Conservation (phyloP, 2,797 vertebrate genomes). For the Hylomyscus alleni region DNA sequence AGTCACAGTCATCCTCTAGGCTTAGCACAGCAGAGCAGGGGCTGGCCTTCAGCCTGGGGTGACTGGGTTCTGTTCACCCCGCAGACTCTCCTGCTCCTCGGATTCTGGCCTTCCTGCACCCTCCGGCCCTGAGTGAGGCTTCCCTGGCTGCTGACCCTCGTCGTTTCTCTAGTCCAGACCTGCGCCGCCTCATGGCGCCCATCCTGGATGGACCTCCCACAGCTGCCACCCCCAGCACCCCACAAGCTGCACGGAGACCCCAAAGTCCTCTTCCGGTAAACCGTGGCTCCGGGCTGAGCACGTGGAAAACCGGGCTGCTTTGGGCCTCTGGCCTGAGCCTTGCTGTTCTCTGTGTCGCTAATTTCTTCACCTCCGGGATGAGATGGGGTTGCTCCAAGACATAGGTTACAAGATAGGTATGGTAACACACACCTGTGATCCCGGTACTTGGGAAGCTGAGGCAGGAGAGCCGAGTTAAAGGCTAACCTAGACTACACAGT, state of each 20-base stretch:
- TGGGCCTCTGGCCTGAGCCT: not conserved
- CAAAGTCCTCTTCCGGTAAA: conserved; percentile 80
- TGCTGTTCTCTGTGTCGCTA: conserved; percentile 2
- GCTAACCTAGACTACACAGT: not conserved
- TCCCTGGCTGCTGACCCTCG: conserved; percentile 88
- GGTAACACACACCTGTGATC: no score
- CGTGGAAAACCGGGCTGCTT: not conserved
- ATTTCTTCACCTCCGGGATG: not conserved
- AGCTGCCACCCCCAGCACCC: conserved; percentile 8
- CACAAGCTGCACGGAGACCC: not conserved
- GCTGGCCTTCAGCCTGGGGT: not conserved
- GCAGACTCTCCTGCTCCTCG: conserved; percentile 76
- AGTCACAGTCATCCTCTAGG: not conserved
- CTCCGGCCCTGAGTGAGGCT: conserved; percentile 83
- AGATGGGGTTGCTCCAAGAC: conserved; percentile 19
- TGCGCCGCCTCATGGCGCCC: conserved; percentile 91
- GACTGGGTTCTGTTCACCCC: conserved; percentile 61
- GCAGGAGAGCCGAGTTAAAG: not conserved
- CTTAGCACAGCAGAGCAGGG: not conserved
- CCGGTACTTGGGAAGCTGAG: not conserved
- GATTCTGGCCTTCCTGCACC: conserved; percentile 85
- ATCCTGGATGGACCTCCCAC: conserved; percentile 89
- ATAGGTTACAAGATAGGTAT: not conserved
- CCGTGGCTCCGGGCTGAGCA: not conserved
- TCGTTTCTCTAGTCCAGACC: conserved; percentile 92